Evolutionary conservation across 92 coral and sea anemone genomes (phyloP), one percentile per base, ranked within the genome.

Genomic region (Heliopora coerulea): DNA sequence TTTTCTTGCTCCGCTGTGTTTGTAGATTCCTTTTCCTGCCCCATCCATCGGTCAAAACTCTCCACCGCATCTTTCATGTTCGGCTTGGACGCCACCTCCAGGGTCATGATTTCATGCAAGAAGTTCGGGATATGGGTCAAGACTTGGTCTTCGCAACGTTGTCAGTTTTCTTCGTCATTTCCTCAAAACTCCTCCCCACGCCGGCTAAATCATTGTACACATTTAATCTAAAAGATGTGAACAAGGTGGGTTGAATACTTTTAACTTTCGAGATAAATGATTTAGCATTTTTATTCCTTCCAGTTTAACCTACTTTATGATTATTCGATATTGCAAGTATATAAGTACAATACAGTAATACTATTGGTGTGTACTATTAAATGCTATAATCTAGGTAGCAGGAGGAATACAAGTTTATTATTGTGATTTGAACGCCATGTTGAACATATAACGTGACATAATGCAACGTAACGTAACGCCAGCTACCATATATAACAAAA

Each of bases 41-140:
- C 17, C 90, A 84, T 21, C 98, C 98, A 18, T 75, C 96, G n/a
- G 73, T 78, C 49, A 90, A 90, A 72, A 82, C 95, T 88, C 80
- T 93, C 34, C 81, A 74, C 57, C 98, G 91, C 49, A 93, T 93
- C 82, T 93, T 88, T 84, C 83, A 75, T 40, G 91, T 88, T 0
- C 98, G 91, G 73, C 96, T 93, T 20, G 98, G 96, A 3, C 96
- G 98, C 42, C 91, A 85, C 78, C 75, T 93, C 34, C 95, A 90
- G 73, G 91, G 85, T 49, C 78, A 75, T 6, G 98, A 93, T 83
- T 93, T 93, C 61, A 65, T 81, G 26, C 86, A 69, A 61, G 98
- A 93, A 5, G 89, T 93, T 26, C 96, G 96, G 19, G 87, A 86
- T 31, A 70, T 84, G 9, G 83, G 96, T 79, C 78, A 86, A 21